These are phyloP conservation scores for Antennarius maculatus DNA, from an alignment of 2,797 vertebrate species.

Conservation along the genomic window DNA sequence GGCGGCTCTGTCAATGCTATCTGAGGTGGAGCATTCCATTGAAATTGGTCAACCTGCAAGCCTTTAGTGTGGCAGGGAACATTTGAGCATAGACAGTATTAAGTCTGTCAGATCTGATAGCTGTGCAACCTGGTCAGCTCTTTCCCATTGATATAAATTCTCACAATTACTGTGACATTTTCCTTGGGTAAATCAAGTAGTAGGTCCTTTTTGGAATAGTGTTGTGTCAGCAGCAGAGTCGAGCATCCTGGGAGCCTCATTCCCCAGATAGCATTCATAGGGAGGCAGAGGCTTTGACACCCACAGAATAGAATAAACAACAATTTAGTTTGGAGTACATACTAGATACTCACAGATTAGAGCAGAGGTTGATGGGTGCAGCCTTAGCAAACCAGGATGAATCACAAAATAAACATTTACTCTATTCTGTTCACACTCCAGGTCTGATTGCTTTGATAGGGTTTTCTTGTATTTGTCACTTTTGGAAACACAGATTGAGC, in stretches of 20 bases:
- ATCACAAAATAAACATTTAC: constrained; percentile 76
- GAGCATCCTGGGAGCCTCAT: constrained; percentile 75
- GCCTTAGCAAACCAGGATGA: constrained; percentile 65
- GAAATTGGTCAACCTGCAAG: constrained; percentile 72
- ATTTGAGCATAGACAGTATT: constrained; percentile 74
- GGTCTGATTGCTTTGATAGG: constrained; percentile 61
- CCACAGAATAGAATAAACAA: constrained; percentile 79
- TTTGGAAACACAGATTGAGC: constrained; percentile 56
- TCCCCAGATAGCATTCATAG: constrained; percentile 75
- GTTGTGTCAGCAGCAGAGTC: constrained; percentile 76
- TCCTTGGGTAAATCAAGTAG: constrained; percentile 78
- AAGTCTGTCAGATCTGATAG: constrained; percentile 83
- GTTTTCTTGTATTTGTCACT: constrained; percentile 60
- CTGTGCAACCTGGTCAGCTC: constrained; percentile 78
- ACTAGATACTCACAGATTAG: constrained; percentile 77
- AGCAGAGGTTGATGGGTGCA: constrained; percentile 71
- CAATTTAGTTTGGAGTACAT: constrained; percentile 78
- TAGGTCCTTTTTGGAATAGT: constrained; percentile 76
- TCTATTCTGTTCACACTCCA: constrained; percentile 54
- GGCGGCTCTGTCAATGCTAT: constrained; percentile 57
- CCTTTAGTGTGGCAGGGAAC: constrained; percentile 70
- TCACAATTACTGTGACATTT: constrained; percentile 83
- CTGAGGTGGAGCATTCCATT: constrained; percentile 58
- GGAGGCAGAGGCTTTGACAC: constrained; percentile 67
- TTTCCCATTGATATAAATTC: constrained; percentile 85